Conservation (phyloP, 2,888 invertebrate genomes). For the Zygaena filipendulae region DNA sequence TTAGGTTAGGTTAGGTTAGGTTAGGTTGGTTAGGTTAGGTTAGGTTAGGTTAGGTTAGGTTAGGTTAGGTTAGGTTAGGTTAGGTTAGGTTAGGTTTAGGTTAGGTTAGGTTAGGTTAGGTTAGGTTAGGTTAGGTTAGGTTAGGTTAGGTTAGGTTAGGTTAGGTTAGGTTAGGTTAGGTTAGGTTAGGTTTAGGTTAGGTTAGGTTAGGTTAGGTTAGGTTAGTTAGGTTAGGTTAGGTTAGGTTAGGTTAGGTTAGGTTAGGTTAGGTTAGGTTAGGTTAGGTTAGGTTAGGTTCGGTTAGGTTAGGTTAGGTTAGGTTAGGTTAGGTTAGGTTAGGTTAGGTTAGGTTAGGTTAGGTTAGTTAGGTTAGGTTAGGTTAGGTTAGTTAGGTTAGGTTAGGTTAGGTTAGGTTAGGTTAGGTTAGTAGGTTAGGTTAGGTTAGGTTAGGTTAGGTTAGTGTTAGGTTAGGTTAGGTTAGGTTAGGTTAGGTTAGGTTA, state of each 20-base stretch:
- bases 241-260: conserved; percentile 4
- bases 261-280: conserved; percentile 4
- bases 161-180: conserved; percentile 12
- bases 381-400: conserved; percentile 8
- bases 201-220: conserved; percentile 1
- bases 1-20: conserved; percentile 12
- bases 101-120: conserved; percentile 14
- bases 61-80: conserved; percentile 8
- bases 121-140: conserved; percentile 11
- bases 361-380: conserved; percentile 7
- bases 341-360: conserved; percentile 1
- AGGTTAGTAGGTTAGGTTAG: conserved; percentile 8
- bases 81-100: conserved; percentile 12
- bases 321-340: conserved; percentile 5
- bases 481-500: conserved; percentile 11
- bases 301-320: conserved; percentile 5
- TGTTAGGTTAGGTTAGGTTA: conserved; percentile 8
- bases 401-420: conserved; percentile 8
- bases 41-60: conserved; percentile 11
- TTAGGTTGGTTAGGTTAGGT: conserved; percentile 12
- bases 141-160: conserved; percentile 13
- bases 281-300: conserved; percentile 1
- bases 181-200: conserved; percentile 1
- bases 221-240: conserved; percentile 3
- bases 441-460: conserved; percentile 13